Evolutionary conservation across 92 coral and sea anemone species (phyloP).

Genomic region (Porites evermanni): DNA sequence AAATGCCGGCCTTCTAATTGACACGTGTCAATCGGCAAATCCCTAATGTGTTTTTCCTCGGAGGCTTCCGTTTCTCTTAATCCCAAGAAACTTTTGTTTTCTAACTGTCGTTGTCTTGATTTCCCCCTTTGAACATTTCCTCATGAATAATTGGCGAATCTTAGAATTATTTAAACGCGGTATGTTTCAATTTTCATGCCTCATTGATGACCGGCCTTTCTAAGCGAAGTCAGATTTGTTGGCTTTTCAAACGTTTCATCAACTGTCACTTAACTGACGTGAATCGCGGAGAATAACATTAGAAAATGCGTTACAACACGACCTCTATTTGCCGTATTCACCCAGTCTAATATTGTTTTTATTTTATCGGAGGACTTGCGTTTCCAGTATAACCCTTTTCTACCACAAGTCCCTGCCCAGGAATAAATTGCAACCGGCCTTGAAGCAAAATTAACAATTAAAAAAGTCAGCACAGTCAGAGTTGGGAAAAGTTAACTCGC

Average conservation of each 20-base stretch:
- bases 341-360: not conserved
- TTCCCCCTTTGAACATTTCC: not conserved
- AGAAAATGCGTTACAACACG: not conserved
- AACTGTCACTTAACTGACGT: not conserved
- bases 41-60: conserved; percentile 13
- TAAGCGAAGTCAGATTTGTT: not conserved
- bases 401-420: conserved; percentile 17
- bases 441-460: conserved; percentile 1
- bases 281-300: not conserved
- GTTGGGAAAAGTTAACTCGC: not conserved
- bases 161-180: conserved; percentile 18
- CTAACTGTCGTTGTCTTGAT: not conserved
- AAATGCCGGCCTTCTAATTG: not conserved
- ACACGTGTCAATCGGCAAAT: conserved; percentile 3
- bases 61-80: not conserved
- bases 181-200: conserved; percentile 14
- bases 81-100: conserved; percentile 2
- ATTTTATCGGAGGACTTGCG: conserved; percentile 1
- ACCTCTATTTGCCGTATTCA: not conserved
- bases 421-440: conserved; percentile 31
- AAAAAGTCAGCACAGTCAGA: not conserved
- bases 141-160: not conserved
- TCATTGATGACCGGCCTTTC: not conserved
- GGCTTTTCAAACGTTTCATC: not conserved
- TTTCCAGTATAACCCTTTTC: not conserved